Conservation (phyloP, 2,113 vertebrate species). For the Megaceryle maxima region DNA sequence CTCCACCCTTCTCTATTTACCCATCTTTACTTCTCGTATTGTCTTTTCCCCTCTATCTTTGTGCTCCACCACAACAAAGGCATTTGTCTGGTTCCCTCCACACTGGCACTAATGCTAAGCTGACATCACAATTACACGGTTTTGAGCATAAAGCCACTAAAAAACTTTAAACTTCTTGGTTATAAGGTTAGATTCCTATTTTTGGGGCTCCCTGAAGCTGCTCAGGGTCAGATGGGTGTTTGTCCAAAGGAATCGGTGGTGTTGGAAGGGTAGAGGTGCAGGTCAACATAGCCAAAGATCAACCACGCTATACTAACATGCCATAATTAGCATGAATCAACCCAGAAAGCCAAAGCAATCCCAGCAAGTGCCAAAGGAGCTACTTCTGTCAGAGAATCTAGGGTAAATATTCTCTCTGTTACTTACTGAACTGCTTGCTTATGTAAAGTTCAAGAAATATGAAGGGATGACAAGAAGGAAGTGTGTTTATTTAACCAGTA, state of each 20-base stretch:
- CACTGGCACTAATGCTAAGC: not conserved
- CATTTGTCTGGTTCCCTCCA: not conserved
- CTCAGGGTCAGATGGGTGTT: not conserved
- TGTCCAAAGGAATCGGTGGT: not conserved
- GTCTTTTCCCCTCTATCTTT: not conserved
- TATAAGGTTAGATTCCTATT: not conserved
- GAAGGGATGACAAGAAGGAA: not conserved
- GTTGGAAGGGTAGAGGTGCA: not conserved
- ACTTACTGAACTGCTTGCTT: not conserved
- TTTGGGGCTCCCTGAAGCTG: not conserved
- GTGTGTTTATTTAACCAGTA: not conserved
- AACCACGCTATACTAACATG: not conserved
- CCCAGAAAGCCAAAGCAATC: not conserved
- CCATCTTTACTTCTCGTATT: not conserved
- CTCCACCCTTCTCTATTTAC: not conserved
- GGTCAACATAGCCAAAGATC: not conserved
- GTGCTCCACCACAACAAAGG: not conserved
- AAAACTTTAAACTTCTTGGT: not conserved
- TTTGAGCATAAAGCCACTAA: not conserved
- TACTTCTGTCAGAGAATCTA: not conserved
- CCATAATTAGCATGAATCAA: not conserved
- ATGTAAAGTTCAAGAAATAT: not conserved
- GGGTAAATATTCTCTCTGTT: not conserved
- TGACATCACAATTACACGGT: not conserved
- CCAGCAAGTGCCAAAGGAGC: not conserved